These are phyloP conservation scores for Pluvialis apricaria DNA, from an alignment of 2,113 vertebrate species.

Conservation along the genomic window DNA sequence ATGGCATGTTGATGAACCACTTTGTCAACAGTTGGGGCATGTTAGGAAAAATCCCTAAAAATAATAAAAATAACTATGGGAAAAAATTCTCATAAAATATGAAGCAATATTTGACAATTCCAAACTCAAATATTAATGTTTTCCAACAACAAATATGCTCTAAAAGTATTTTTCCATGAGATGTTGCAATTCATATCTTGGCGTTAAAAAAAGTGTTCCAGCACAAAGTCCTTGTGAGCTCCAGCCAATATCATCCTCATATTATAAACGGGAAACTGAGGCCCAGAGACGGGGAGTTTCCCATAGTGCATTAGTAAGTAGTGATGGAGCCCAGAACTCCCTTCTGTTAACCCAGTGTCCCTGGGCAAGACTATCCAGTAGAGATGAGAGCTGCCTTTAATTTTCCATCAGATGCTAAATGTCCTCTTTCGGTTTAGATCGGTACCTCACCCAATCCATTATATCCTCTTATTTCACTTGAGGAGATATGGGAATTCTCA, in stretches of 20 bases:
- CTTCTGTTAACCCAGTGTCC: not conserved
- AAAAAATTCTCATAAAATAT: not conserved
- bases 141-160: not conserved
- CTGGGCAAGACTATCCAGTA: not conserved
- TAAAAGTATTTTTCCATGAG: not conserved
- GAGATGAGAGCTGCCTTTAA: not conserved
- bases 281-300: not conserved
- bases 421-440: not conserved
- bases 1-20: not conserved
- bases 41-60: not conserved
- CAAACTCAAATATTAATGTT: not conserved
- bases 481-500: not conserved
- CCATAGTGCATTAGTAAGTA: not conserved
- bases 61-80: not conserved
- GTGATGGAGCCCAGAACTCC: not conserved
- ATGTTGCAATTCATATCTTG: not conserved
- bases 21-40: not conserved
- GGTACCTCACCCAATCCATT: not conserved
- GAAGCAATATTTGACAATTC: not conserved
- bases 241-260: not conserved
- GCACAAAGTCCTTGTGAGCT: not conserved
- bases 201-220: not conserved
- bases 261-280: not conserved
- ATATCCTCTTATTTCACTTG: not conserved
- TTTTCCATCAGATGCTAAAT: not conserved